Percentiles rank a stretch among this genome's conserved stretches.
These are phyloP conservation scores for Syrmaticus mikado DNA, from an alignment of 2,113 vertebrate species.

Conservation along the genomic window DNA sequence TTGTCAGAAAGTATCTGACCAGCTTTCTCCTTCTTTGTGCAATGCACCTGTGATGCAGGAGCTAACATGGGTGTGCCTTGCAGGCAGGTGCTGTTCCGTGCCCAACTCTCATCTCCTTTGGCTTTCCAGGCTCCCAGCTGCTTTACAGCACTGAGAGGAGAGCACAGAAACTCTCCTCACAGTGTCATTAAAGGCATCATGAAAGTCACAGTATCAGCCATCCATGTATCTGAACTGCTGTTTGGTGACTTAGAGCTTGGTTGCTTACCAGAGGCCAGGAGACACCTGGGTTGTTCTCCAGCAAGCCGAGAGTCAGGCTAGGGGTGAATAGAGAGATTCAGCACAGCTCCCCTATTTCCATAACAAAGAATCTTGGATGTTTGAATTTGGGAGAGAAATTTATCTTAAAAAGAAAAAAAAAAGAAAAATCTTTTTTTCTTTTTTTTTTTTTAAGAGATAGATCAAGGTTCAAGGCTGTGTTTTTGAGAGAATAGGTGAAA, in stretches of 20 bases:
- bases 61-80: background rate
- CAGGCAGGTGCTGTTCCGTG: slow-evolving; percentile 2
- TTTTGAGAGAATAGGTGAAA: background rate
- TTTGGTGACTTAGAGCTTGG: background rate
- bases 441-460: background rate
- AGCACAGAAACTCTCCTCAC: background rate
- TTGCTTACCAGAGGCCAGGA: background rate
- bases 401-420: background rate
- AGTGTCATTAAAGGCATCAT: background rate
- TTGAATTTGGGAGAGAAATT: background rate
- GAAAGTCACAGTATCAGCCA: background rate
- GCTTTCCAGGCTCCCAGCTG: background rate
- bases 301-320: background rate
- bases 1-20: background rate
- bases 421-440: too few relatives aligned
- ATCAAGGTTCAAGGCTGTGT: background rate
- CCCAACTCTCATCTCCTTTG: background rate
- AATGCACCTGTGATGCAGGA: background rate
- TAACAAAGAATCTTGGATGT: background rate
- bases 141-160: background rate
- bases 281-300: background rate
- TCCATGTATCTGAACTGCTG: background rate
- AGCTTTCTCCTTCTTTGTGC: background rate
- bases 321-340: background rate
- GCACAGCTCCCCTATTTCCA: rapidly evolving